These are phyloP conservation scores for Dynastes hyllus DNA, from an alignment of 2,888 invertebrate species.

Conservation along the genomic window DNA sequence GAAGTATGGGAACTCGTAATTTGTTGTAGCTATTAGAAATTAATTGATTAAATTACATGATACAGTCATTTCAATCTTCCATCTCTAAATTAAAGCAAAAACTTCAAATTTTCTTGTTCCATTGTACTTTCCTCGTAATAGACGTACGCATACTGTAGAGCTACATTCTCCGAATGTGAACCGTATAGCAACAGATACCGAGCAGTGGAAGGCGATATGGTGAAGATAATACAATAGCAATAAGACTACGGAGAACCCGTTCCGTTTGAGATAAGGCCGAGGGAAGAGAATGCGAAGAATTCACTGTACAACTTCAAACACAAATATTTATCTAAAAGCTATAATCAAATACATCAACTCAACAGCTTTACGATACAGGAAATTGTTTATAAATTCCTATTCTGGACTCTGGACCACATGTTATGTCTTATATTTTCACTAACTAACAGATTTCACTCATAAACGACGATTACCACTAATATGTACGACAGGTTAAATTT, in stretches of 20 bases:
- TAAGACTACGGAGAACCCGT: conserved; percentile 55
- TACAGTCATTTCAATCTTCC: too few species aligned
- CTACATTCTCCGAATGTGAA: conserved; percentile 25
- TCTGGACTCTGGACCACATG: conserved; percentile 42
- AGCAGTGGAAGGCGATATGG: conserved; percentile 33
- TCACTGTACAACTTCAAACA: conserved; percentile 58
- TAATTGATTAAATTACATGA: too few species aligned
- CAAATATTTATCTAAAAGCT: conserved; percentile 60
- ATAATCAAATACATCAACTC: conserved; percentile 59
- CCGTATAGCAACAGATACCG: conserved; percentile 12
- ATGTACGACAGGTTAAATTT: conserved; percentile 3
- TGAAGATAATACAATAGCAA: conserved; percentile 46
- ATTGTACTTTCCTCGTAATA: conserved; percentile 1
- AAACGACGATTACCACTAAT: conserved; percentile 3
- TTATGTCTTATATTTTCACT: conserved; percentile 25
- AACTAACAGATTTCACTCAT: conserved; percentile 38
- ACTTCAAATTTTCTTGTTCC: neutral
- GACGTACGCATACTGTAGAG: neutral
- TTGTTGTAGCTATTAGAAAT: neutral
- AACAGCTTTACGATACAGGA: conserved; percentile 57
- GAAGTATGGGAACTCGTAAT: too few species aligned
- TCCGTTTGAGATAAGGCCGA: conserved; percentile 53
- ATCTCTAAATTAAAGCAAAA: too few species aligned
- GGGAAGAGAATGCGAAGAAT: conserved; percentile 58
- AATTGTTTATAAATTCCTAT: conserved; percentile 53